Evolutionary conservation across 2,113 vertebrate species (phyloP).

Genomic region (Urocitellus parryii): DNA sequence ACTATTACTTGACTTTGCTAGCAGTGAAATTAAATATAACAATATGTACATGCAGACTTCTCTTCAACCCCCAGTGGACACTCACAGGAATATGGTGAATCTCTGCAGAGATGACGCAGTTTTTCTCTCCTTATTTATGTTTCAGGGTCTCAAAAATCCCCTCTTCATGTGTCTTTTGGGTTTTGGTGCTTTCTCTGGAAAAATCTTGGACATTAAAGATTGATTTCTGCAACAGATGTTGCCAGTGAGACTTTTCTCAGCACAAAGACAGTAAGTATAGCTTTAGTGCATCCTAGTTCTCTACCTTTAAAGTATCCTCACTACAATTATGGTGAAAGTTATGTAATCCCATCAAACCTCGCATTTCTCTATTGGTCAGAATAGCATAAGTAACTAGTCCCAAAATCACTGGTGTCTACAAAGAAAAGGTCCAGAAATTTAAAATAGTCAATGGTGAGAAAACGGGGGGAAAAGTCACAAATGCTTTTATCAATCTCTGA

Average conservation of each 20-base stretch:
- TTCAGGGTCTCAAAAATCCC: not conserved
- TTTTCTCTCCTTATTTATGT: not conserved
- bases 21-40: not conserved
- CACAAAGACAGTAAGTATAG: not conserved
- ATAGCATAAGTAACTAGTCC: not conserved
- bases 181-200: constrained; percentile 14
- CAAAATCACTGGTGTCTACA: not conserved
- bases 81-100: not conserved
- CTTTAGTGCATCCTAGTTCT: not conserved
- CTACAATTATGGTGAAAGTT: not conserved
- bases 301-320: not conserved
- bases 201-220: not conserved
- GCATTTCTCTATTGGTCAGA: not conserved
- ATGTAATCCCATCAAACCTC: not conserved
- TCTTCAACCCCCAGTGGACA: not conserved
- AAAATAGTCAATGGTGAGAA: not conserved
- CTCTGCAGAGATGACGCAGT: not conserved
- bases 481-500: not conserved
- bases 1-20: not conserved
- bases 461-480: not conserved
- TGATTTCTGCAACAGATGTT: not conserved
- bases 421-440: not conserved
- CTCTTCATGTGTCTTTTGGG: not conserved
- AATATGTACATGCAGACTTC: not conserved
- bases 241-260: not conserved